Percentiles rank a stretch among this genome's conserved stretches.
These are phyloP conservation scores for Epizoanthus fatuus DNA, from an alignment of 92 coral and sea anemone genomes.

Conservation along the genomic window DNA sequence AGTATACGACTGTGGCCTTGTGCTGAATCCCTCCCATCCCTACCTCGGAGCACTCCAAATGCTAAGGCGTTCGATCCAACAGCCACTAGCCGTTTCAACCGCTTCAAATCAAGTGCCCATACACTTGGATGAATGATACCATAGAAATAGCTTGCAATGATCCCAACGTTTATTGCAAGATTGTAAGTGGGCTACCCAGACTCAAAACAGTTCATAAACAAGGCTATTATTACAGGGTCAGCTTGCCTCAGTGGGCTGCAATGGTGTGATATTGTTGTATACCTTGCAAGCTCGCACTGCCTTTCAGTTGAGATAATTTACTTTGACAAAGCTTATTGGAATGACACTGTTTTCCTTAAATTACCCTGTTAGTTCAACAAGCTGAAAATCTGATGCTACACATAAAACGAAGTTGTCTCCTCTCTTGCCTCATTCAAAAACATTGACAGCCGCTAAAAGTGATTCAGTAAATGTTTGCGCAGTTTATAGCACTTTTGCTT, in stretches of 20 bases:
- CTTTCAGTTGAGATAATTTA: conserved; percentile 65
- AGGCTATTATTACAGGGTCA: conserved; percentile 76
- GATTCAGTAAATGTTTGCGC: too few relatives aligned
- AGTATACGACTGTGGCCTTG: conserved; percentile 71
- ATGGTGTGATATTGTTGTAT: conserved; percentile 68
- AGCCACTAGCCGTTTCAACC: conserved; percentile 55
- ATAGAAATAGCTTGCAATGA: conserved; percentile 68
- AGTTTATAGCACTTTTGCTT: too few relatives aligned
- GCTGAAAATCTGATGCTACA: not conserved
- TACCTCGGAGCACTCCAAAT: conserved; percentile 78
- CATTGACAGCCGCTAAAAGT: too few relatives aligned
- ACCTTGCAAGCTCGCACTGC: conserved; percentile 68
- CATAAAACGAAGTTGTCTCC: not conserved
- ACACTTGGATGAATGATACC: conserved; percentile 47
- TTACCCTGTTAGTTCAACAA: conserved; percentile 60
- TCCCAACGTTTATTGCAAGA: conserved; percentile 44
- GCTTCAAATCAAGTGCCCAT: conserved; percentile 72
- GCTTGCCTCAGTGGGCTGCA: conserved; percentile 70
- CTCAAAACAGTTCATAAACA: conserved; percentile 52
- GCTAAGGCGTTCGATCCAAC: conserved; percentile 82
- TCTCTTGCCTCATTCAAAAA: not conserved
- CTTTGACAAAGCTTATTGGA: conserved; percentile 69
- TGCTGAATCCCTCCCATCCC: conserved; percentile 70
- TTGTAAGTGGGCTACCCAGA: conserved; percentile 58
- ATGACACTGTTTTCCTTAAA: conserved; percentile 61